Evolutionary conservation across 2,113 vertebrate species (phyloP), one percentile per base, ranked within the genome.

Genomic region (Myrmophylax atrothorax): DNA sequence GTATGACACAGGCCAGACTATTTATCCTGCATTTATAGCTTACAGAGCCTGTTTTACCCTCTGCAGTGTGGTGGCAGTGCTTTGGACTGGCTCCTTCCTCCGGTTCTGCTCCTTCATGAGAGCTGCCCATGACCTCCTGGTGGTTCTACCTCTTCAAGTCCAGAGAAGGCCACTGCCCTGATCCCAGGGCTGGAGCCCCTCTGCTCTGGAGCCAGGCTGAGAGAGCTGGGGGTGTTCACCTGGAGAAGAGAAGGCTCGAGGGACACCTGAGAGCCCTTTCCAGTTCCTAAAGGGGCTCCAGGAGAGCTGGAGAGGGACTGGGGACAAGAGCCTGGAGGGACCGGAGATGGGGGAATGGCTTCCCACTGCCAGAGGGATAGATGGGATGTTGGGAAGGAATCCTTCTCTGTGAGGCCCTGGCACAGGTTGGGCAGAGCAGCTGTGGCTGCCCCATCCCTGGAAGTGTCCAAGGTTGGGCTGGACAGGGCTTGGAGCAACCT

Each of bases 231-330:
- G 28, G 10, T 2, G 53, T 15, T 74, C 5, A 1, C 2, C 60
- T 75, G 77, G 33, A 60, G 60, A 28, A 13, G 52, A 59, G 60
- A 74, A 82, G 59, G 69, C 10, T 74, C 18, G 60, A 82, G 69
- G 44, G 18, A 75, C 38, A 82, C 14, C 60, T 67, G 7, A 4
- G 60, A 89, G 68, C 52, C 53, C 52, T 53, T 59, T 0, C 1
- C 50, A 74, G 77, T 18, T 37, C 37, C 77, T 59, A 0, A 37
- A 82, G 44, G 77, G 69, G 68, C 52, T 74, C 60, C 86, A 74
- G 60, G 77, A 89, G 87, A 75, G 87, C 69, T 89, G 87, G 2
- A 82, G 60, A 89, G 78, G 87, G 87, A 59, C 60, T 60, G 12
- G 44, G 86, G 60, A 29, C 77, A 89, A 46, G 60, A 77, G 0